Evolutionary conservation across 2,888 invertebrate genomes (phyloP), one percentile per base, ranked within the genome.

Genomic region (Ophion costatus): DNA sequence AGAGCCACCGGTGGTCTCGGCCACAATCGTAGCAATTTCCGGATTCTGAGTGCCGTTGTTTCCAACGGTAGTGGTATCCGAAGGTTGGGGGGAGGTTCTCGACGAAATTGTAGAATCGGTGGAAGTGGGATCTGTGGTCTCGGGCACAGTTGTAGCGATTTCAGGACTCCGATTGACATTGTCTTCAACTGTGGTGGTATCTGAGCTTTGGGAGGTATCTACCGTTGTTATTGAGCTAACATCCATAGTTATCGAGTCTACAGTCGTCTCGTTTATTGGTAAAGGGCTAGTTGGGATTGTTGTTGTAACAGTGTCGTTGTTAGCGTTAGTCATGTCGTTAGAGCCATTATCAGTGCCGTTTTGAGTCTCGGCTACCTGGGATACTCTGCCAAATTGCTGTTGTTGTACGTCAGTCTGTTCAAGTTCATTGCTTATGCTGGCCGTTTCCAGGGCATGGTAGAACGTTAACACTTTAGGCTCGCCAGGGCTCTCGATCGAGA

Each of bases 381-480:
- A 92, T 92, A 90, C 91, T 89, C 86, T 91, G 90, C 73, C 89
- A 87, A 88, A 89, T 90, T 87, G 89, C 75, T n/a, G 89, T 88
- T 87, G 88, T 85, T 82, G 91, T 89, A 73, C 86, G 64, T 83
- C 80, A 77, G 87, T 87, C 82, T 89, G 86, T 81, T 87, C 87
- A 82, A 88, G 86, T 91, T 93, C 91, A 87, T 93, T 92, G 88
- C 86, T 92, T 87, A 93, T 90, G 87, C 89, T 92, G 84, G 91
- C 92, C 45, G 92, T 89, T 87, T 93, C 93, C 91, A 93, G 87
- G 69, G 93, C 92, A 63, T 92, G 92, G 89, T 93, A 93, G 89
- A 91, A 91, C 76, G 93, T 93, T 87, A 93, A 82, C 87, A 91
- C 88, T 87, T 91, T 91, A 17, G 93, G 91, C 87, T 93, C 92